Evolutionary conservation across 2,888 invertebrate genomes (phyloP).

Genomic region (Nemoura dubitans): DNA sequence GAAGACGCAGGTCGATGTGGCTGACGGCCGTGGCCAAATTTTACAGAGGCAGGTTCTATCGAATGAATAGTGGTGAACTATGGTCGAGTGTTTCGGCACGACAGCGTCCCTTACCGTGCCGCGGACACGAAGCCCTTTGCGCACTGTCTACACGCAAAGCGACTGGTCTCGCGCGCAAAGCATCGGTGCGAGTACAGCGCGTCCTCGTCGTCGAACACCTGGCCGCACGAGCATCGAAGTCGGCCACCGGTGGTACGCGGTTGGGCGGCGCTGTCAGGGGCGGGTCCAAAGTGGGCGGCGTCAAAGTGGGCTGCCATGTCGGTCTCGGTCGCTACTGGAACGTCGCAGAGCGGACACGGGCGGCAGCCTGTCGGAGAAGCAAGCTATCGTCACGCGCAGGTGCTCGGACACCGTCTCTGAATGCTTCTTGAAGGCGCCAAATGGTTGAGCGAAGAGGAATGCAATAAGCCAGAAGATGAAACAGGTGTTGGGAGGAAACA

Average conservation of each 20-base stretch:
- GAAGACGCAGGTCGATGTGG: too few relatives aligned
- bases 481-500: too few relatives aligned
- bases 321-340: constrained; percentile 37
- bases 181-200: neutral
- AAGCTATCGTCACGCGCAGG: too few relatives aligned
- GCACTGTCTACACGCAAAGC: neutral
- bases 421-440: too few relatives aligned
- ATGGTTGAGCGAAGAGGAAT: too few relatives aligned
- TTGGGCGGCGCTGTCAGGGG: neutral
- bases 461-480: too few relatives aligned
- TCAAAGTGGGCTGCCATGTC: constrained; percentile 44
- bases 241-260: neutral
- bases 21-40: too few relatives aligned
- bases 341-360: constrained; percentile 46
- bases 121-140: neutral
- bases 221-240: neutral
- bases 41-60: too few relatives aligned
- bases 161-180: neutral
- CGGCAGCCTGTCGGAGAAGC: neutral
- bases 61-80: too few relatives aligned
- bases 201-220: neutral
- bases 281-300: constrained; percentile 13
- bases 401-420: too few relatives aligned
- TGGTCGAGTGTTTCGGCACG: too few relatives aligned
- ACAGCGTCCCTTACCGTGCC: neutral